phyloP scores from a whole-genome alignment of 2,888 invertebrate species.

The Heliconius hortense region DNA sequence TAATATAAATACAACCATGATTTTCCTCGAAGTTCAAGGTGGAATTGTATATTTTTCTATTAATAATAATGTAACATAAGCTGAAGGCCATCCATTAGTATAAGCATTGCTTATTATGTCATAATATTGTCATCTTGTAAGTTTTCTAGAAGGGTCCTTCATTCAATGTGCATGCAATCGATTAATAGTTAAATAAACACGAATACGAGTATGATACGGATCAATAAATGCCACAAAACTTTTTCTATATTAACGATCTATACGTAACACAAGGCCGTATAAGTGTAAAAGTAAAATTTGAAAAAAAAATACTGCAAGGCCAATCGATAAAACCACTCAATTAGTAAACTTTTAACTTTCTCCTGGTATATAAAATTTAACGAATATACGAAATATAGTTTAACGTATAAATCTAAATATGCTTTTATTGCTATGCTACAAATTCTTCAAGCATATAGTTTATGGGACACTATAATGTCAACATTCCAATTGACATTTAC shows the following conservation, averaged over 20 bases:
- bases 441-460: conserved; percentile 42
- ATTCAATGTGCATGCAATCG: background rate
- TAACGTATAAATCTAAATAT: background rate
- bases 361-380: background rate
- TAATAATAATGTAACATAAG: conserved; percentile 17
- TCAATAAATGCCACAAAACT: conserved; percentile 3
- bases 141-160: conserved; percentile 6
- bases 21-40: conserved; percentile 39
- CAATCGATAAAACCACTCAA: conserved; percentile 5
- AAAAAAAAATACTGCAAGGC: background rate
- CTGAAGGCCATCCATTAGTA: conserved; percentile 13
- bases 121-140: conserved; percentile 4
- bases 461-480: background rate
- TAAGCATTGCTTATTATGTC: conserved; percentile 5
- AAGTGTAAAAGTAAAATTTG: conserved; percentile 2
- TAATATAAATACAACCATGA: conserved; percentile 27
- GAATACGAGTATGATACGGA: background rate
- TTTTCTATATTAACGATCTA: background rate
- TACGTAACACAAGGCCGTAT: background rate
- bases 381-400: background rate
- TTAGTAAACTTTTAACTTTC: conserved; percentile 2
- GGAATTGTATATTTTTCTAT: conserved; percentile 28
- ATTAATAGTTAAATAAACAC: background rate
- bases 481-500: conserved; percentile 46
- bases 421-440: conserved; percentile 37